Conservation (phyloP, 2,888 invertebrate genomes). For the Atrina japonica region DNA sequence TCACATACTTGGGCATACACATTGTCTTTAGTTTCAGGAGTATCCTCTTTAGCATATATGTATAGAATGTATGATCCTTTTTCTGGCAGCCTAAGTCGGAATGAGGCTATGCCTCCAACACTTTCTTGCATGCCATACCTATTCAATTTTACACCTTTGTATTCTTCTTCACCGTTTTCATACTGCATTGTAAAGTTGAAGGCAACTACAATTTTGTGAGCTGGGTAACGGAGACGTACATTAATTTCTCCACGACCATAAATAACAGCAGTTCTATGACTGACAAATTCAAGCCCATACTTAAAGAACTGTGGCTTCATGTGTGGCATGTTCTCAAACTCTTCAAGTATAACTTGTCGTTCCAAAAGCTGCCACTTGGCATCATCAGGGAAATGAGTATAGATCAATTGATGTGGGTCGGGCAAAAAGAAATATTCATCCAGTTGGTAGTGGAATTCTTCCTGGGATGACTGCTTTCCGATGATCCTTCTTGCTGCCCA, state of each 20-base stretch:
- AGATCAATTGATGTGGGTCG: constrained; percentile 80
- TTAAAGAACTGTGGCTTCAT: constrained; percentile 81
- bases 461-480: constrained; percentile 78
- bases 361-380: constrained; percentile 80
- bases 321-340: constrained; percentile 81
- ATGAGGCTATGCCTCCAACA: constrained; percentile 78
- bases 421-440: constrained; percentile 81
- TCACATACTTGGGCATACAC: constrained; percentile 81
- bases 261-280: constrained; percentile 80
- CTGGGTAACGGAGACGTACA: constrained; percentile 76
- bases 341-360: constrained; percentile 72
- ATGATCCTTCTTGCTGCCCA: constrained; percentile 81
- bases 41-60: constrained; percentile 80
- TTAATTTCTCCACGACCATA: constrained; percentile 76
- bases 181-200: constrained; percentile 80
- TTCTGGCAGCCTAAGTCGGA: constrained; percentile 79
- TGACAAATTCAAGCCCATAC: constrained; percentile 79
- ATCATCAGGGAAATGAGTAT: constrained; percentile 80
- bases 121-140: constrained; percentile 79
- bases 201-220: constrained; percentile 76
- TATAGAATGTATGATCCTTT: constrained; percentile 79
- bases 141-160: constrained; percentile 75
- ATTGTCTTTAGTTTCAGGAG: constrained; percentile 77
- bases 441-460: constrained; percentile 79
- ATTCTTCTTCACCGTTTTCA: constrained; percentile 77